Evolutionary conservation across 2,888 invertebrate genomes (phyloP).

Genomic region (Fragum fragum): DNA sequence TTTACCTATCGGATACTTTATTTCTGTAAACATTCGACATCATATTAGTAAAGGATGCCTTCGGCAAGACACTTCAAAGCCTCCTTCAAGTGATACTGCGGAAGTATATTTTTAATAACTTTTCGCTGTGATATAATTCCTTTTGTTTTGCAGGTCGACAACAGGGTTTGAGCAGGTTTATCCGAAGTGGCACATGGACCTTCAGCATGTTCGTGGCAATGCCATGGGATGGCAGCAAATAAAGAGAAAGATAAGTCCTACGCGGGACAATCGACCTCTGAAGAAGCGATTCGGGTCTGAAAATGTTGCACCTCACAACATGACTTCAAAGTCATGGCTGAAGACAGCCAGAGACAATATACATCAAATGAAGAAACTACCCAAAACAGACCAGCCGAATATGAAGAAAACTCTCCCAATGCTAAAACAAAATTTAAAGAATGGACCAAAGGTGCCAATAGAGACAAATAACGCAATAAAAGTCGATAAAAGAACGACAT

Average conservation of each 20-base stretch:
- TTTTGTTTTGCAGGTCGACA: constrained; percentile 6
- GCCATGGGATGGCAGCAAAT: constrained; percentile 7
- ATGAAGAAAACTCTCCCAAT: not conserved
- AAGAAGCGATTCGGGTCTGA: constrained; percentile 4
- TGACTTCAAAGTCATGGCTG: not conserved
- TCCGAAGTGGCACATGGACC: constrained; percentile 5
- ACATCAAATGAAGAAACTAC: not conserved
- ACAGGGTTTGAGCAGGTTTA: not conserved
- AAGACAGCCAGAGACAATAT: not conserved
- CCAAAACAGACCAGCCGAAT: not conserved
- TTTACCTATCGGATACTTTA: too few species aligned
- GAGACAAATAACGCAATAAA: not conserved
- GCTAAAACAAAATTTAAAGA: too few species aligned
- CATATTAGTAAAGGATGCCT: too few species aligned
- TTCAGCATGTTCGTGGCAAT: not conserved
- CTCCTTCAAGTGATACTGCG: too few species aligned
- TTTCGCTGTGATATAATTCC: too few species aligned
- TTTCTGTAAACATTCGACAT: too few species aligned
- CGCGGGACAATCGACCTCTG: not conserved
- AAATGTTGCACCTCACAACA: not conserved
- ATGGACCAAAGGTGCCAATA: not conserved
- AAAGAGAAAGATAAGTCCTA: constrained; percentile 8
- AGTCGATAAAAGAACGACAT: not conserved
- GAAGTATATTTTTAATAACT: too few species aligned
- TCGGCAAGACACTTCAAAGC: too few species aligned